Conservation (phyloP, 2,797 vertebrate species). For the Phalanger gymnotis region DNA sequence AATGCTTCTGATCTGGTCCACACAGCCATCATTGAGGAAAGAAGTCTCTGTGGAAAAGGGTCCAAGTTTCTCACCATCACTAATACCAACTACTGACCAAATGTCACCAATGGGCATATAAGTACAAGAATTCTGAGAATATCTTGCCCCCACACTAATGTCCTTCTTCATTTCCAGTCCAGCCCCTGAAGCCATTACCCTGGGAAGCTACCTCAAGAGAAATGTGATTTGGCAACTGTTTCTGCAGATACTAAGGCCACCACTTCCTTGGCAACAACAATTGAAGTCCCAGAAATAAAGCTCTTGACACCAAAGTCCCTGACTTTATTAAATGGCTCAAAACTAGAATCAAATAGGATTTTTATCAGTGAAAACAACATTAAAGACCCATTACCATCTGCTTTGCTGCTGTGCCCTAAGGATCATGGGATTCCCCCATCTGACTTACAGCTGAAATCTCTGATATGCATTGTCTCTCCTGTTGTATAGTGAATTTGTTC, state of each 20-base stretch:
- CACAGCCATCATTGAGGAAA: neutral
- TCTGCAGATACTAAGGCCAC: neutral
- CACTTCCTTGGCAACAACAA: neutral
- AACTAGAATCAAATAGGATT: neutral
- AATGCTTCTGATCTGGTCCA: neutral
- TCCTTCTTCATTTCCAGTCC: neutral
- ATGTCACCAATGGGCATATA: neutral
- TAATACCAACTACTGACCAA: neutral
- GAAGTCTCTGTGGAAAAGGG: neutral
- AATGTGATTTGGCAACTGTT: neutral
- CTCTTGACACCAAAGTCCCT: neutral
- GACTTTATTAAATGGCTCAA: neutral
- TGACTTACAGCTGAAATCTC: neutral
- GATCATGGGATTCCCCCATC: neutral
- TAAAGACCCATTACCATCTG: neutral
- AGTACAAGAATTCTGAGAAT: neutral
- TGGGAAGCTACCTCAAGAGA: neutral
- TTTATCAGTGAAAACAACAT: neutral
- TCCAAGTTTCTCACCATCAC: neutral
- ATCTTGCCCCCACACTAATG: neutral
- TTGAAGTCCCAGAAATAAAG: neutral
- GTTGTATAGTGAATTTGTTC: neutral
- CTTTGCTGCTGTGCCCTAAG: neutral
- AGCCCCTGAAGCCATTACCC: neutral
- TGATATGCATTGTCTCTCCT: neutral